Evolutionary conservation across 2,113 vertebrate species (phyloP).

Genomic region (Ptychochromis oligacanthus): DNA sequence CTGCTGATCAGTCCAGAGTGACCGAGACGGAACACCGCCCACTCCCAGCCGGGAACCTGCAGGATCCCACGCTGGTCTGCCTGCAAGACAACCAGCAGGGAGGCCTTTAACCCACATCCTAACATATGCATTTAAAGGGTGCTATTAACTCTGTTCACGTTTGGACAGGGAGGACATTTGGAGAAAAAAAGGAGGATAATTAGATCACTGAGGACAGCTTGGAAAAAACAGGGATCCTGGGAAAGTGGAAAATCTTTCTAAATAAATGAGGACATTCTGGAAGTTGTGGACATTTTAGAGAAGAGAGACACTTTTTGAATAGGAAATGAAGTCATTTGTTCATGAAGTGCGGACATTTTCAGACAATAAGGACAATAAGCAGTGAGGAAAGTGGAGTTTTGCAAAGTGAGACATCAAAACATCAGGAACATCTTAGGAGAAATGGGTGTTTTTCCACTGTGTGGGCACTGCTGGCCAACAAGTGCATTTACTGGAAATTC

Average conservation of each 20-base stretch:
- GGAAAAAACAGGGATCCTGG: neutral
- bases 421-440: neutral
- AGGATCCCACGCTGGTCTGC: constrained; percentile 75
- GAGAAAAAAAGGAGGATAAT: too few relatives aligned
- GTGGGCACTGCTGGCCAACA: neutral
- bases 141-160: too few relatives aligned
- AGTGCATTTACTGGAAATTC: too few relatives aligned
- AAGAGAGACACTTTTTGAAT: neutral
- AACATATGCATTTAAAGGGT: too few relatives aligned
- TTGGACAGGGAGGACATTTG: too few relatives aligned
- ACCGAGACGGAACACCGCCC: constrained; percentile 85
- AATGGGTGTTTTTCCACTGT: neutral
- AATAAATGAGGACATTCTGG: neutral
- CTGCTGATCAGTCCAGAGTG: constrained; percentile 80
- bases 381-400: too few relatives aligned
- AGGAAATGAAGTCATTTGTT: neutral
- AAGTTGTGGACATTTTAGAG: neutral
- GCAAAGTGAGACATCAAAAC: too few relatives aligned
- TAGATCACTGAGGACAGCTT: neutral
- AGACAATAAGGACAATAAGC: too few relatives aligned
- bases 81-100: constrained; percentile 54
- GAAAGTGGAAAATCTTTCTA: neutral
- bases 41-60: constrained; percentile 81
- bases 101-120: neutral
- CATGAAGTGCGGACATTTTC: too few relatives aligned